These are phyloP conservation scores for Ramphastos sulfuratus DNA, from an alignment of 2,113 vertebrate genomes.

Conservation along the genomic window DNA sequence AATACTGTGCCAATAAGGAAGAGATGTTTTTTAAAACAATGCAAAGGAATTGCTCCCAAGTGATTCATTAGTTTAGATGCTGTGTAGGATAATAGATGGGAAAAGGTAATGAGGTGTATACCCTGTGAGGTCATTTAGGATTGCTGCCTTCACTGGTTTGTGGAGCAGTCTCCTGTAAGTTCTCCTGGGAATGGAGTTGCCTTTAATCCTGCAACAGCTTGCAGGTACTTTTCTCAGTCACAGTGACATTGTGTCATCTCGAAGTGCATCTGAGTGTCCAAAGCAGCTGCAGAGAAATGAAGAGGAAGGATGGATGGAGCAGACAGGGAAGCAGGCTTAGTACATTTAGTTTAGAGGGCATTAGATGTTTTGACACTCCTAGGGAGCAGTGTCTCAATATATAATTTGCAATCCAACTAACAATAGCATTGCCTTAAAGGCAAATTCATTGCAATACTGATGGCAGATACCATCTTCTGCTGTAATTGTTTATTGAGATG, in stretches of 20 bases:
- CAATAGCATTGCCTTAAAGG: constrained; percentile 49
- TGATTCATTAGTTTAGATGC: constrained; percentile 35
- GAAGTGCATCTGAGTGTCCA: not conserved
- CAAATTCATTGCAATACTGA: constrained; percentile 23
- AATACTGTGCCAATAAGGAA: not conserved
- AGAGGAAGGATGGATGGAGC: not conserved
- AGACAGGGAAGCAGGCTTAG: not conserved
- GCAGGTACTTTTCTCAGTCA: not conserved
- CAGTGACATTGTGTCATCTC: not conserved
- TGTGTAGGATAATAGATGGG: not conserved
- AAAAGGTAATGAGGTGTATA: not conserved
- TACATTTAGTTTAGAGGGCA: not conserved
- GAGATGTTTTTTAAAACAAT: not conserved
- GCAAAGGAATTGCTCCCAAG: not conserved
- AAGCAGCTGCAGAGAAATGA: not conserved
- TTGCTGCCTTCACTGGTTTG: not conserved
- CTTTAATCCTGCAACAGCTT: not conserved
- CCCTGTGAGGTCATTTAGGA: not conserved
- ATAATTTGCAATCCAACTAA: not conserved
- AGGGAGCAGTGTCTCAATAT: not conserved
- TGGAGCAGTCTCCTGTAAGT: not conserved
- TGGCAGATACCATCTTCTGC: constrained; percentile 46
- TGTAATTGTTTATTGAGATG: constrained; percentile 19
- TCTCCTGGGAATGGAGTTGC: not conserved
- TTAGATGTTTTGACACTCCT: not conserved